Base-by-base conservation (phyloP, 2,888 invertebrate species). In the Therioaphis trifolii region DNA sequence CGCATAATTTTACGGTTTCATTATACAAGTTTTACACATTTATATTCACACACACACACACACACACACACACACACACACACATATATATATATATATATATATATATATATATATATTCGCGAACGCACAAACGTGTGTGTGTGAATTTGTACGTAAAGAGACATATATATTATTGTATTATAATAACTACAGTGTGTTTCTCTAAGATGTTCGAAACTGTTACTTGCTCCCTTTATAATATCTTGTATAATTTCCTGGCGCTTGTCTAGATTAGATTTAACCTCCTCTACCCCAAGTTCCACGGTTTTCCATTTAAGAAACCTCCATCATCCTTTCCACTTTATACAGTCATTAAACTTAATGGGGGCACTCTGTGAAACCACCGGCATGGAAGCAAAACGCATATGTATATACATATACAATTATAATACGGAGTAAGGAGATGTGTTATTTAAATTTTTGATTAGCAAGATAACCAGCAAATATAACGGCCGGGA, bases 231-330 rank as follows among this genome's bases (percentile, higher is more conserved):
- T 69, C 79, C 79, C 79, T 69, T 46, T 40, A 43, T 69, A 55
- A 69, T 72, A 43, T 80, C 77, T 63, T 49, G 72, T 61, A 82
- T 63, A 82, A 82, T 82, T 82, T 82, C 82, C 82, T 82, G 82
- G 72, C 72, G 82, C 82, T 82, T 74, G 82, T 82, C 71, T 82
- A 82, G 82, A 82, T 82, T 82, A 82, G 82, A 72, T 74, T 63
- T 40, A 63, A 72, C 71, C 58, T 55, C 74, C 52, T 55, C 74
- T 35, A 49, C 61, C 72, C 69, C 79, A 27, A n/a, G 3, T 27
- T 14, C 46, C 71, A 68, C 40, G 68, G 80, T 69, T 71, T 82
- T 63, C 82, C 82, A 52, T 82, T 82, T 63, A 63, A 71, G 63
- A 74, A 49, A 74, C 74, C 82, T 63, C 63, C 82, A 35, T 61